These are phyloP conservation scores for Clistopyga incitator DNA, from an alignment of 2,888 invertebrate species.

Conservation along the genomic window DNA sequence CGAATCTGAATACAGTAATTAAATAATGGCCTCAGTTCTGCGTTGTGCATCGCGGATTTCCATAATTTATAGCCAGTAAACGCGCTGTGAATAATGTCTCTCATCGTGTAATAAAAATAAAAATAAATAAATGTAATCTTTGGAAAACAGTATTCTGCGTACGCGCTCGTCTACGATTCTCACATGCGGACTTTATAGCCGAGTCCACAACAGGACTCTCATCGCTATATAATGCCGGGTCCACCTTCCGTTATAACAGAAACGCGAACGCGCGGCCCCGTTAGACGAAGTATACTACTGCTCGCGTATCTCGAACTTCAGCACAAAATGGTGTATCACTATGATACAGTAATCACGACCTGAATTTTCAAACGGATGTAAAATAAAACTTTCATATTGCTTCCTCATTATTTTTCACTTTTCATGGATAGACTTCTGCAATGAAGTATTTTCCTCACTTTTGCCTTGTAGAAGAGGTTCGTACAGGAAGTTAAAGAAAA, in stretches of 20 bases:
- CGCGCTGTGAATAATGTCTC: background rate
- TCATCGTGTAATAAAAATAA: constrained; percentile 8
- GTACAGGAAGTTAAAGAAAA: too few relatives aligned
- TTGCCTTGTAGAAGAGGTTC: too few relatives aligned
- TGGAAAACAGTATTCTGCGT: background rate
- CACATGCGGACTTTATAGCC: constrained; percentile 1
- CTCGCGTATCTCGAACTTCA: constrained; percentile 25
- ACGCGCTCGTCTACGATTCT: background rate
- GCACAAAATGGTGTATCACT: constrained; percentile 27
- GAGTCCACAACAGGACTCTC: background rate
- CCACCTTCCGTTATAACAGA: constrained; percentile 62
- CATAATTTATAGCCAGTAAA: background rate
- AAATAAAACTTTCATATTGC: too few relatives aligned
- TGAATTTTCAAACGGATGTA: too few relatives aligned
- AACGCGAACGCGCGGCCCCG: constrained; percentile 50
- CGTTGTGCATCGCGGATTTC: background rate
- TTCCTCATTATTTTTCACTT: too few relatives aligned
- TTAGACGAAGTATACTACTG: constrained; percentile 47
- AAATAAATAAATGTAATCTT: constrained; percentile 4
- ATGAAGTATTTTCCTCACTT: too few relatives aligned
- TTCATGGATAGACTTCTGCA: too few relatives aligned
- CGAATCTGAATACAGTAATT: constrained; percentile 14
- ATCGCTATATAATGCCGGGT: constrained; percentile 41
- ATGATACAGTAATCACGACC: constrained; percentile 9
- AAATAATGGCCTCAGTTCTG: constrained; percentile 2